Base-by-base conservation (phyloP, 2,888 invertebrate species). In the Capitulum mitella region DNA sequence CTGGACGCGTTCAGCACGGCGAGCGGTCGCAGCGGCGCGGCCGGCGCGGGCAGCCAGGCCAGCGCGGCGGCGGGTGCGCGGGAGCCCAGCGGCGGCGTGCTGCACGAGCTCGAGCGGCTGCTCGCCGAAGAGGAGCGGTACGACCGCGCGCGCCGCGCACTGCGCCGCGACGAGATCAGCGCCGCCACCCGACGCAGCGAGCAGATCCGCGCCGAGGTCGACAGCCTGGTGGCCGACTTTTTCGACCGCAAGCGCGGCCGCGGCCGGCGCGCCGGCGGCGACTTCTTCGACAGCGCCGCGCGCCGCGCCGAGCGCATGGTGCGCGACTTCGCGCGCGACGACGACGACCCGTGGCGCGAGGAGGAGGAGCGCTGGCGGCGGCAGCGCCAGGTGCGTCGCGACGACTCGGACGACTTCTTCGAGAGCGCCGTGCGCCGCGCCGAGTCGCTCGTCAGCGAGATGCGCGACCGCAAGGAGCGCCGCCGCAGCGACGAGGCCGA, bases 341-440 rank as follows among this genome's bases (percentile, higher is more conserved):
- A 70, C 40, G 70, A 70, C 37, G 70, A 70, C 70, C 70, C 70
- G 37, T 70, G 70, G 70, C 70, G 70, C 10, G 70, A 40, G 40
- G 70, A 70, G 70, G 70, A 70, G 40, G 70, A 37, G 26, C 37
- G 70, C 37, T 70, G 70, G 70, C 70, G 70, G 6, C 37, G 40
- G 0, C 70, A 70, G 40, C 37, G 40, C 6, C 37, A 70, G 70
- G 19, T 40, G 37, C 70, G 70, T 2, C 40, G 26, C 14, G 19
- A 22, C 37, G 70, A 22, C 70, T 40, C 70, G 5, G 70, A 70
- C 26, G 40, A 70, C 40, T 70, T 70, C 70, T 70, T 70, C 70
- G 14, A 40, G 26, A 12, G 26, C 14, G 70, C 70, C 70, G 70
- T 70, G 40, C 37, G 26, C 1, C 37, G 40, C 37, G 70, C 70